These are phyloP conservation scores for Tortrix viridana DNA, from an alignment of 2,888 invertebrate genomes.

Conservation along the genomic window DNA sequence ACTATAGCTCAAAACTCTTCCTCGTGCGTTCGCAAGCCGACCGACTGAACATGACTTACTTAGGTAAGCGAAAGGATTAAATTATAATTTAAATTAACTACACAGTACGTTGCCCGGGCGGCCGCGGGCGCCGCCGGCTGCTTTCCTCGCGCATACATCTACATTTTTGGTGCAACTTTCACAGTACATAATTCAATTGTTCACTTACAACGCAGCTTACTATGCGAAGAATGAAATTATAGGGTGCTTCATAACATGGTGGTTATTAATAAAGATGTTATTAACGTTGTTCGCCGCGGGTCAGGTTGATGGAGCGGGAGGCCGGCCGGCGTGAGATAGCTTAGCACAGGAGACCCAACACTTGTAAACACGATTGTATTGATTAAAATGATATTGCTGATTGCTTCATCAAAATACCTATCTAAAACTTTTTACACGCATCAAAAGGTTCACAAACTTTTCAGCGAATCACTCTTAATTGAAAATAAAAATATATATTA, in stretches of 20 bases:
- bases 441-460: too few relatives aligned
- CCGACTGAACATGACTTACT: slow-evolving; percentile 74
- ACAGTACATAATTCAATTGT: slow-evolving; percentile 62
- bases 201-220: slow-evolving; percentile 58
- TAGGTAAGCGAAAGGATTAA: slow-evolving; percentile 71
- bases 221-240: slow-evolving; percentile 58
- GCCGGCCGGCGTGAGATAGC: not conserved
- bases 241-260: slow-evolving; percentile 58
- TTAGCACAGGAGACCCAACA: not conserved
- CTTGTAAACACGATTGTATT: not conserved
- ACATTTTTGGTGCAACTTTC: slow-evolving; percentile 60
- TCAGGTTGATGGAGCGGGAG: slow-evolving; percentile 36
- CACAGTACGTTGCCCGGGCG: slow-evolving; percentile 49
- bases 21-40: slow-evolving; percentile 73
- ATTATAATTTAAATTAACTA: slow-evolving; percentile 70
- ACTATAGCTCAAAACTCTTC: slow-evolving; percentile 73
- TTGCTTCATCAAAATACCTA: too few relatives aligned
- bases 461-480: too few relatives aligned
- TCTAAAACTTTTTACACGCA: too few relatives aligned
- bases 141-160: slow-evolving; percentile 31
- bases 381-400: too few relatives aligned
- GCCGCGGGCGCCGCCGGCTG: slow-evolving; percentile 44
- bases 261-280: slow-evolving; percentile 52
- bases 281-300: slow-evolving; percentile 46
- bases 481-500: too few relatives aligned